Conservation (phyloP, 2,888 invertebrate genomes). For the Atethmia centrago region DNA sequence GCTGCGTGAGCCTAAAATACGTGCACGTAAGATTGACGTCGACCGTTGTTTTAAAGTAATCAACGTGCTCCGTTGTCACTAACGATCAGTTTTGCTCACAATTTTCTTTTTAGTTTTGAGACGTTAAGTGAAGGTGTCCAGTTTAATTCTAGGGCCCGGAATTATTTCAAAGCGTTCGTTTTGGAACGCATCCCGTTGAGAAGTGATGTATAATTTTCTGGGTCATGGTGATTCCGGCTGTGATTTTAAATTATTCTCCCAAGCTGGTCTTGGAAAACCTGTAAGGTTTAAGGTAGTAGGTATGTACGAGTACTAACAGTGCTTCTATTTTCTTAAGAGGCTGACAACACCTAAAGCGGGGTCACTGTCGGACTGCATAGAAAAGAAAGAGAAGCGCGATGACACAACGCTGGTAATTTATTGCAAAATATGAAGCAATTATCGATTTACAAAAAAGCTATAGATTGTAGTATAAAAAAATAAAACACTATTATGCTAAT, state of each 20-base stretch:
- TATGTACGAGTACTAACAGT: too few species aligned
- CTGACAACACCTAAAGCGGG: too few species aligned
- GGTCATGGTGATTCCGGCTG: slow-evolving; percentile 19
- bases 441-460: too few species aligned
- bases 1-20: slow-evolving; percentile 33
- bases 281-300: not conserved
- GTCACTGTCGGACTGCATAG: too few species aligned
- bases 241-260: slow-evolving; percentile 23
- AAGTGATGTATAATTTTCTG: slow-evolving; percentile 36
- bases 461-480: too few species aligned
- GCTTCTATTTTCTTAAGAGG: too few species aligned
- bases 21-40: slow-evolving; percentile 47
- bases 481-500: too few species aligned
- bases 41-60: slow-evolving; percentile 63
- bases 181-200: slow-evolving; percentile 44
- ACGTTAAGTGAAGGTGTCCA: slow-evolving; percentile 31
- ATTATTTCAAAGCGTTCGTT: slow-evolving; percentile 23
- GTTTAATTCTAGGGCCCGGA: slow-evolving; percentile 27
- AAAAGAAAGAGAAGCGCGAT: too few species aligned
- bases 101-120: slow-evolving; percentile 43
- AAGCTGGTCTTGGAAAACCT: slow-evolving; percentile 14
- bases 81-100: slow-evolving; percentile 41
- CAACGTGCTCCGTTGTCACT: slow-evolving; percentile 39
- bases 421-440: too few species aligned
- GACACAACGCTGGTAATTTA: too few species aligned